phyloP scores from a whole-genome alignment of 2,113 vertebrate species.

The Trinectes maculatus region DNA sequence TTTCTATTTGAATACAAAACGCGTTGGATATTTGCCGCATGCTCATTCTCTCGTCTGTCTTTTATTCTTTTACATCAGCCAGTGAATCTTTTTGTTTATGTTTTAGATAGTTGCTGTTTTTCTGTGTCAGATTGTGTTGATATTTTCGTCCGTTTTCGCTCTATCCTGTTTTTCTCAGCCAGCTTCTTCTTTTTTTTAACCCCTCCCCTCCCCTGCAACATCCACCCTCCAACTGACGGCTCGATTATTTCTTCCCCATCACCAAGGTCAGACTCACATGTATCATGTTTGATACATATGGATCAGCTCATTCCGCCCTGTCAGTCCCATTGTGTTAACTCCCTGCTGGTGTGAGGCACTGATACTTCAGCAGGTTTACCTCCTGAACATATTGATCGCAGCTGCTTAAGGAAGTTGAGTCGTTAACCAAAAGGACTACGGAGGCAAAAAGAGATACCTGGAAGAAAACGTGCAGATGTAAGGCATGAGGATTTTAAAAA shows the following conservation, averaged over 20 bases:
- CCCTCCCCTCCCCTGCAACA: constrained; percentile 8
- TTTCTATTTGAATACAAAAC: neutral
- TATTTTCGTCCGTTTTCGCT: neutral
- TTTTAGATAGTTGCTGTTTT: neutral
- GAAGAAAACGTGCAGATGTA: no score
- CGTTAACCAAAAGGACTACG: constrained; percentile 61
- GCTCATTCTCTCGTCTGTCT: neutral
- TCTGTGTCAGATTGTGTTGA: neutral
- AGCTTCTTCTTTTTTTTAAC: neutral
- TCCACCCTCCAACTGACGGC: neutral
- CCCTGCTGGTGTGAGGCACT: constrained; percentile 35
- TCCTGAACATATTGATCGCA: constrained; percentile 65
- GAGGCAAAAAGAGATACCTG: constrained; percentile 57
- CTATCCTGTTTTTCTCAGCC: neutral
- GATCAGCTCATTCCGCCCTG: constrained; percentile 31
- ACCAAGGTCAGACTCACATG: constrained; percentile 40
- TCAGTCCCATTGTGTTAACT: constrained; percentile 32
- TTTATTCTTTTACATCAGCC: constrained; percentile 3
- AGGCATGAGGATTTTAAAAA: no score
- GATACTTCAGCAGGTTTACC: constrained; percentile 70
- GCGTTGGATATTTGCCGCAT: neutral
- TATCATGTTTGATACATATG: constrained; percentile 30
- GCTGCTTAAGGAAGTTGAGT: constrained; percentile 64
- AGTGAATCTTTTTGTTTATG: neutral
- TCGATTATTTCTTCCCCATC: constrained; percentile 11